Evolutionary conservation across 1,140 invertebrate species (phyloP), one percentile per base, ranked within the genome.

Genomic region (Teleopsis dalmanni): DNA sequence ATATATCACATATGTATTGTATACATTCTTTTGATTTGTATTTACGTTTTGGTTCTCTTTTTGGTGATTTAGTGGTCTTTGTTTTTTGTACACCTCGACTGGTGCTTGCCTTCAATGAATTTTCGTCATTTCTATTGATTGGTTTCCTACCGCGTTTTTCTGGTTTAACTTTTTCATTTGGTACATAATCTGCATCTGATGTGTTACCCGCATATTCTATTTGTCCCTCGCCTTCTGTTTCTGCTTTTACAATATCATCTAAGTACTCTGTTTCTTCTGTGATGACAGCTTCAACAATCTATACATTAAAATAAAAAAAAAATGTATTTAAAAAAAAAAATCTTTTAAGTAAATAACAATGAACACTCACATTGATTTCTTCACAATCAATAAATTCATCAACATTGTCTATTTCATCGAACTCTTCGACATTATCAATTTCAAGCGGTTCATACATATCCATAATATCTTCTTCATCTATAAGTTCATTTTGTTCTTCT

Each of bases 1-100:
- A 70, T 3, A 67, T 61, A 48, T 70, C 65, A 33, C 66, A 70
- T 8, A 67, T 67, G 36, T 60, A 66, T 1, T 54, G 57, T 11
- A 55, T 54, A 2, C 53, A 48, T 36, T 59, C 41, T 31, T 47
- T 48, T 19, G 40, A 33, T 35, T 37, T 44, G 23, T 40, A 31
- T 3, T 21, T 41, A 27, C 43, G 43, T 13, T 47, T 51, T 19
- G 36, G 19, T 43, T 27, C 10, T 29, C 41, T 43, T 4, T 14
- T 23, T 34, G 9, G 16, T 34, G 3, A 29, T 44, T 35, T 23
- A 14, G 41, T 38, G 25, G 16, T 38, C 10, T 40, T 44, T 11
- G 48, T 21, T 13, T 21, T 16, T 6, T 11, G 31, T 7, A 11
- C 33, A n/a, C n/a, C n/a, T 18, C 42, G 42, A 33, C 34, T 44